These are phyloP conservation scores for Drosophila pectinifera DNA, from an alignment of 1,140 invertebrate genomes.

Conservation along the genomic window DNA sequence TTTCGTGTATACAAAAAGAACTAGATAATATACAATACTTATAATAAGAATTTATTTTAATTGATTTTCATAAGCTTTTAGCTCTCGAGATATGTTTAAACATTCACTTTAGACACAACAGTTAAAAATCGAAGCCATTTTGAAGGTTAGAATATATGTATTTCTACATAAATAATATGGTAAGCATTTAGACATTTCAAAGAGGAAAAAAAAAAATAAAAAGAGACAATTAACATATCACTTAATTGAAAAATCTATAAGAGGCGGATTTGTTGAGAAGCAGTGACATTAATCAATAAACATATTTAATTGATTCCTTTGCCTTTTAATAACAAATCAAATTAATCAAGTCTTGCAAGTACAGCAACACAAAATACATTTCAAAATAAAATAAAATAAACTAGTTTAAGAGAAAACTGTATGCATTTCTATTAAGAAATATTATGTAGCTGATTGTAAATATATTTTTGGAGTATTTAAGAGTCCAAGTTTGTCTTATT, in stretches of 20 bases:
- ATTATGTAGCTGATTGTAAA: background rate
- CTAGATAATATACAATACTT: too few relatives aligned
- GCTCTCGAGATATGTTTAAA: too few relatives aligned
- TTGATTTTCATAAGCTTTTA: background rate
- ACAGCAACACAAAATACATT: background rate
- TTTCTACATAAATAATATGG: background rate
- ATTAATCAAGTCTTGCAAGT: background rate
- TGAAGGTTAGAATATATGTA: background rate
- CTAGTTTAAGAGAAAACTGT: background rate
- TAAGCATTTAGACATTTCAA: background rate
- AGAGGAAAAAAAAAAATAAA: background rate
- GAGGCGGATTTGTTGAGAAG: background rate
- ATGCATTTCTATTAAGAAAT: background rate
- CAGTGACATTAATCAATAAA: conserved; percentile 8
- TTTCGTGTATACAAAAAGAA: background rate
- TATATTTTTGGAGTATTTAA: background rate
- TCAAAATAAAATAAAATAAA: conserved; percentile 2
- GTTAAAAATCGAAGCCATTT: background rate
- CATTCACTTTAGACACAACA: too few relatives aligned
- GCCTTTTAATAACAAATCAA: conserved; percentile 5
- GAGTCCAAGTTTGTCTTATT: too few relatives aligned
- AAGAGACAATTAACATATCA: background rate
- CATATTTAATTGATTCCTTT: background rate
- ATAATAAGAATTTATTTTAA: too few relatives aligned
- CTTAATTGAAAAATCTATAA: background rate